Base-by-base conservation (phyloP, 2,797 vertebrate species). In the Sebastes taczanowskii region DNA sequence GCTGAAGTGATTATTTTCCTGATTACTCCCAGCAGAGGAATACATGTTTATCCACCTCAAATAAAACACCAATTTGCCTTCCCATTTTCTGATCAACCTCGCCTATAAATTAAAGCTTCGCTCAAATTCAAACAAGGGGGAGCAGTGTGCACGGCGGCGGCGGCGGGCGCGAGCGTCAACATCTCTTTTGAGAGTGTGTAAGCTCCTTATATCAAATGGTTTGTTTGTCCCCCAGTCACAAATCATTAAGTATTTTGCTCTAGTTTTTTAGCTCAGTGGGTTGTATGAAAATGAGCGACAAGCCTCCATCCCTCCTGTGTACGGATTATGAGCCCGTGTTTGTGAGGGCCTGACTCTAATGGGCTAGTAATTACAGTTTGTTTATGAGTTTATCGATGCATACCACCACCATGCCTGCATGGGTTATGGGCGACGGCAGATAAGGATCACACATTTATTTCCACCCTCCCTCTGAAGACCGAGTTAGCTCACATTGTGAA, bases 361-460 rank as follows among this genome's bases (percentile, higher is more conserved):
- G 92, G 93, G 90, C 92, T 93, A 89, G 93, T 95, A 95, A 94
- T 94, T 95, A 95, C 91, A 89, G 93, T 95, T 94, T 95, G 93
- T 95, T 95, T 94, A 93, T 93, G 93, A 94, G 93, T 95, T 94
- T 94, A 94, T 94, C 91, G 88, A 94, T 94, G 94, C 93, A 91
- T 94, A 88, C 92, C 91, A 89, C 92, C 88, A 92, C 90, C 88
- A 80, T 89, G 92, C 91, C 92, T 86, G 86, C 91, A 87, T 82
- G 87, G 85, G 91, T 91, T 93, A 89, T 91, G 89, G 94, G 92
- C 89, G 71, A 92, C 70, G 82, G 79, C 74, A 92, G 94, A 94
- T 94, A 93, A 93, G 89, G 82, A 94, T 94, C 92, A 58, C 71
- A 71, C 89, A 87, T 92, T 92, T 91, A 82, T 91, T 88, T 83